Conservation (phyloP, 2,888 invertebrate genomes). For the Notodonta ziczac region DNA sequence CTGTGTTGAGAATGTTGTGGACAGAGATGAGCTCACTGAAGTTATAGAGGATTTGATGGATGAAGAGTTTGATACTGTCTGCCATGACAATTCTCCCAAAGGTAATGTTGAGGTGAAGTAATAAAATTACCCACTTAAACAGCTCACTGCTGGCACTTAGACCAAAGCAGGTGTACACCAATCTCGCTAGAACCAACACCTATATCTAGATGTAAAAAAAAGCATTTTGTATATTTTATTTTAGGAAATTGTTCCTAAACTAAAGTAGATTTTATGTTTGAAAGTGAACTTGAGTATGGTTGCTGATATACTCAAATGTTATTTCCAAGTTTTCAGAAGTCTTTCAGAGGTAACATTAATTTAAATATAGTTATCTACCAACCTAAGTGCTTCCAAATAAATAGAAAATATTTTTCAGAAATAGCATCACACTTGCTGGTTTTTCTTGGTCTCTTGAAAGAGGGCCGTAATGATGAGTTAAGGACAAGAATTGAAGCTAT, state of each 20-base stretch:
- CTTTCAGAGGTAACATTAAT: too few relatives aligned
- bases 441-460: constrained; percentile 83
- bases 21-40: constrained; percentile 85
- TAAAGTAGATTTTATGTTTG: too few relatives aligned
- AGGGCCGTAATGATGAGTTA: constrained; percentile 83
- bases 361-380: too few relatives aligned
- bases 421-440: constrained; percentile 83
- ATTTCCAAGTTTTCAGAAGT: too few relatives aligned
- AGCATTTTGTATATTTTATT: too few relatives aligned
- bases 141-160: too few relatives aligned
- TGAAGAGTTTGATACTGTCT: constrained; percentile 89
- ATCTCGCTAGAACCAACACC: too few relatives aligned
- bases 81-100: constrained; percentile 88
- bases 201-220: too few relatives aligned
- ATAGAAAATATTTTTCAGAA: constrained; percentile 68
- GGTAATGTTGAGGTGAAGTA: constrained; percentile 60
- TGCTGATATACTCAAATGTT: neutral
- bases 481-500: constrained; percentile 84
- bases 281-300: too few relatives aligned
- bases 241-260: too few relatives aligned
- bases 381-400: too few relatives aligned
- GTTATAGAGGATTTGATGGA: constrained; percentile 89
- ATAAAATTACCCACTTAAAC: neutral
- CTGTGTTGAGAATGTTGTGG: constrained; percentile 85
- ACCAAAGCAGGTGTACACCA: too few relatives aligned